These are phyloP conservation scores for Hydropotes inermis DNA, from an alignment of 2,113 vertebrate genomes.

Conservation along the genomic window DNA sequence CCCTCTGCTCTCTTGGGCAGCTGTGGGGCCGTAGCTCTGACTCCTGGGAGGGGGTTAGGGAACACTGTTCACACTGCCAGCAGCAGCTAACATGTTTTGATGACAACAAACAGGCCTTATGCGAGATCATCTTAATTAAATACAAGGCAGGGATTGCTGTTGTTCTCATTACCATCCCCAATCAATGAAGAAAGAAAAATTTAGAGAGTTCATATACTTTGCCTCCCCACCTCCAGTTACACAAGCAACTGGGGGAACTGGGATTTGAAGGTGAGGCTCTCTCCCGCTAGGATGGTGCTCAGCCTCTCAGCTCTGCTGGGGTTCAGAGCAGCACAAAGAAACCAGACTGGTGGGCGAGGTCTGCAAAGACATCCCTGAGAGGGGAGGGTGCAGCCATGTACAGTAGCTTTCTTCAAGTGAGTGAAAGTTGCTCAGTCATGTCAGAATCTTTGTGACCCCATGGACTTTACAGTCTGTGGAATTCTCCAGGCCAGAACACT, in stretches of 20 bases:
- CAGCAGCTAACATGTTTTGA: accelerated
- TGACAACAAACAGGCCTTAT: not conserved
- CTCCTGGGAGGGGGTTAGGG: not conserved
- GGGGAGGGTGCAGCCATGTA: accelerated
- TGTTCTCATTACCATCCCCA: not conserved
- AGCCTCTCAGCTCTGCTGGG: not conserved
- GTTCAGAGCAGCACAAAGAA: not conserved
- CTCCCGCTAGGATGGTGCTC: too few species aligned
- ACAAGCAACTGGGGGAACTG: not conserved
- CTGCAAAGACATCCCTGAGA: accelerated
- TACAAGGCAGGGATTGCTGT: not conserved
- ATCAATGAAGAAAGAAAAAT: not conserved
- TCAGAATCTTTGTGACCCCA: not conserved
- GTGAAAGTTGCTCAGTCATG: not conserved
- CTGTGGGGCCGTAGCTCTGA: accelerated
- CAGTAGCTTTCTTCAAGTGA: not conserved
- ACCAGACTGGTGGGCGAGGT: not conserved
- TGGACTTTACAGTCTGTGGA: not conserved
- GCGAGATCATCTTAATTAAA: not conserved
- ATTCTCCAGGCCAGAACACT: not conserved
- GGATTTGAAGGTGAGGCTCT: not conserved
- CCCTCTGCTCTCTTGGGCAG: accelerated
- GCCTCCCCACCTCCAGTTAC: accelerated
- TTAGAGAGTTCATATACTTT: not conserved
- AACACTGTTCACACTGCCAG: accelerated